Evolutionary conservation across 2,113 vertebrate genomes (phyloP).

Genomic region (Serinus canaria): DNA sequence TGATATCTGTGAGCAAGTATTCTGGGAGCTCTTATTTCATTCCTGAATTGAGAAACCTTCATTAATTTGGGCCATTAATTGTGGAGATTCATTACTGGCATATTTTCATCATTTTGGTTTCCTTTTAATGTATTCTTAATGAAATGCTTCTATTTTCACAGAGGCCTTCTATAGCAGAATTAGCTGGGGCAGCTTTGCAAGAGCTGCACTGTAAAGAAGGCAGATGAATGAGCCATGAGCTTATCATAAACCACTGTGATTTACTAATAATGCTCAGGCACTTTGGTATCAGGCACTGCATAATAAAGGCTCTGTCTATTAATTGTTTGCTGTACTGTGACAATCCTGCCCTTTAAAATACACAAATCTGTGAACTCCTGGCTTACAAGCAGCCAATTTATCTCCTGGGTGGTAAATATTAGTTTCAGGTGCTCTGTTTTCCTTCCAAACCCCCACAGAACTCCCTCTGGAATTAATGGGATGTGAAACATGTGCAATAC

Average conservation of each 20-base stretch:
- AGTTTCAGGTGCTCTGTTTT: not conserved
- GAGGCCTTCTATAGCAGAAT: not conserved
- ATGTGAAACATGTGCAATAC: rapidly evolving
- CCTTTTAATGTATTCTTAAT: constrained; percentile 56
- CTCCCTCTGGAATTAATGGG: not conserved
- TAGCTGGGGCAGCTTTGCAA: not conserved
- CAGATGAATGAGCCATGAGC: constrained; percentile 17
- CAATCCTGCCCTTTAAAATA: not conserved
- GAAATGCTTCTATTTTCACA: constrained; percentile 57
- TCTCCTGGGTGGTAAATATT: not conserved
- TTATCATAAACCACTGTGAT: constrained; percentile 33
- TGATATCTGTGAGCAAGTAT: constrained; percentile 20
- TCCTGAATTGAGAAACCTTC: constrained; percentile 32
- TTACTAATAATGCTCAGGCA: constrained; percentile 35
- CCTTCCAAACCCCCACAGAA: not conserved
- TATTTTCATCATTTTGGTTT: constrained; percentile 56
- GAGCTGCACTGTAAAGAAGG: constrained; percentile 1
- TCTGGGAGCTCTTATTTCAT: constrained; percentile 36
- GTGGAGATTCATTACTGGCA: constrained; percentile 54
- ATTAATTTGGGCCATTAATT: constrained; percentile 63
- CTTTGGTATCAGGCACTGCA: not conserved
- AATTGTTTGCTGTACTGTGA: not conserved
- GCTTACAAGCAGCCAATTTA: not conserved
- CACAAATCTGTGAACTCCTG: not conserved
- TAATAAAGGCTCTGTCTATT: not conserved